A percentile compares a stretch with the other conserved stretches of the same genome.
Conservation (phyloP, 2,888 invertebrate species). For the Cantharis rufa region DNA sequence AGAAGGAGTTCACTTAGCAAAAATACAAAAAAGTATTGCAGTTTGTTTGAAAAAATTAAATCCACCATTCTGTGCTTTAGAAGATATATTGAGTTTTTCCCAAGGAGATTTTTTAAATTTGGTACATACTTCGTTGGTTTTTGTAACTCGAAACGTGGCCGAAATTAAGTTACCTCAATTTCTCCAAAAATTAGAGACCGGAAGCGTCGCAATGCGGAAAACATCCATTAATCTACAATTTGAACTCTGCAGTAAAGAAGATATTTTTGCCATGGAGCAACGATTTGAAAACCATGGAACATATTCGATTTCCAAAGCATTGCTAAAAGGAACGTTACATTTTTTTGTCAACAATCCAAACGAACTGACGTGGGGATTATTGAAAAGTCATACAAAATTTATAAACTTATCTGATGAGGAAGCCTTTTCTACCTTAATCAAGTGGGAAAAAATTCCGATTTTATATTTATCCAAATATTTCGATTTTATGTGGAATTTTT, state of each 20-base stretch:
- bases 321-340: conserved; percentile 9
- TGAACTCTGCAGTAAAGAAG: background rate
- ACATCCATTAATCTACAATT: conserved; percentile 14
- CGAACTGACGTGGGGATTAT: conserved; percentile 8
- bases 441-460: background rate
- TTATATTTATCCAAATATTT: background rate
- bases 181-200: conserved; percentile 1
- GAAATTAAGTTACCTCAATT: conserved; percentile 9
- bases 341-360: conserved; percentile 13
- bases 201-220: conserved; percentile 24
- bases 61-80: conserved; percentile 3
- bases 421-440: conserved; percentile 1
- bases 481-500: background rate
- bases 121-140: conserved; percentile 16
- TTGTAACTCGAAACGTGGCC: conserved; percentile 2
- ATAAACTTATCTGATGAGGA: conserved; percentile 14
- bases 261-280: background rate
- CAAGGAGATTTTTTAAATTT: conserved; percentile 23
- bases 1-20: background rate
- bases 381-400: background rate
- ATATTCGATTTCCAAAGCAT: conserved; percentile 10
- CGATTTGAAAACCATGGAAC: conserved; percentile 8
- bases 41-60: conserved; percentile 14
- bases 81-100: conserved; percentile 13
- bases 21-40: conserved; percentile 11